Evolutionary conservation across 2,113 vertebrate species (phyloP).

Genomic region (Sinocyclocheilus rhinocerous): DNA sequence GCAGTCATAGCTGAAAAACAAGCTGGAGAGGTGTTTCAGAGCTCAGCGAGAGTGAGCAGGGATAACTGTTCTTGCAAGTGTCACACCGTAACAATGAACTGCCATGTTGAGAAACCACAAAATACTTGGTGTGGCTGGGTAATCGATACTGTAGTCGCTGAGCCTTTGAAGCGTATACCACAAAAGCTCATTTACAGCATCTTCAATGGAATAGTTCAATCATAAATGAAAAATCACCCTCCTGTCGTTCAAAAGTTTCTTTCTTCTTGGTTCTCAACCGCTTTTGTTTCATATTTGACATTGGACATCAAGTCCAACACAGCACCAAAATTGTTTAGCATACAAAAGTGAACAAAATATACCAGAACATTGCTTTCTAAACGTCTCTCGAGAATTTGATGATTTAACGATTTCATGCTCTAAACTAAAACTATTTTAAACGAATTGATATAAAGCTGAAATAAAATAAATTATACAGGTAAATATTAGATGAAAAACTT

Average conservation of each 20-base stretch:
- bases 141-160: slow-evolving; percentile 36
- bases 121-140: background rate
- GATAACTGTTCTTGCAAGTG: slow-evolving; percentile 20
- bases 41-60: slow-evolving; percentile 27
- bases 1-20: slow-evolving; percentile 27
- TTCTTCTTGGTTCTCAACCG: background rate
- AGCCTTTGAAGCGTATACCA: background rate
- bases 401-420: background rate
- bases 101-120: slow-evolving; percentile 29
- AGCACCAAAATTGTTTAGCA: background rate
- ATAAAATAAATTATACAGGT: no score
- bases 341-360: background rate
- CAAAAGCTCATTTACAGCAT: background rate
- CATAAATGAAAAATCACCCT: background rate
- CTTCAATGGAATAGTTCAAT: background rate
- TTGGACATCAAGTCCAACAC: background rate
- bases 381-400: background rate
- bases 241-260: background rate
- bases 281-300: background rate
- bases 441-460: no score
- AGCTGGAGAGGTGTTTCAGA: slow-evolving; percentile 31
- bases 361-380: background rate
- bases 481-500: no score
- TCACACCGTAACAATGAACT: slow-evolving; percentile 24
- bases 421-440: no score